phyloP scores from a whole-genome alignment of 2,888 invertebrate genomes.

The Synanthedon formicaeformis region DNA sequence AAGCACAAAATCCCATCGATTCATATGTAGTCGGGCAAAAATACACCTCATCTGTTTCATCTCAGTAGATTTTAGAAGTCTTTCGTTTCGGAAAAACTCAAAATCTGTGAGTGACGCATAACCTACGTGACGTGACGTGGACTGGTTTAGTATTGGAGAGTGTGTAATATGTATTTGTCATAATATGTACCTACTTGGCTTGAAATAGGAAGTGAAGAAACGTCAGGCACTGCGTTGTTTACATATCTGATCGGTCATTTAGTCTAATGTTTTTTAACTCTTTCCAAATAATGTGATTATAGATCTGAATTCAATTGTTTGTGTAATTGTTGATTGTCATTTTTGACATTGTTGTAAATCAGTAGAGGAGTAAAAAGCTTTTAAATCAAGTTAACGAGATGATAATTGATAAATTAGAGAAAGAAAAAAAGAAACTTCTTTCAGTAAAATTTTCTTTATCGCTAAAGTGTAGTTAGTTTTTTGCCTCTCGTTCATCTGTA shows the following conservation, averaged over 20 bases:
- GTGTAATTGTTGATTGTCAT: not conserved
- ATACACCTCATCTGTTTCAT: conserved; percentile 46
- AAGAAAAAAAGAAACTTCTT: not conserved
- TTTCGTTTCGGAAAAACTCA: conserved; percentile 62
- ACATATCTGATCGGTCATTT: conserved; percentile 49
- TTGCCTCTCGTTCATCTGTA: too few species aligned
- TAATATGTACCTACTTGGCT: not conserved
- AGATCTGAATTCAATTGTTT: conserved; percentile 39
- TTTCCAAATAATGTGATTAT: conserved; percentile 24
- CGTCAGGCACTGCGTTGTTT: conserved; percentile 9
- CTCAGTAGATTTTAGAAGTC: conserved; percentile 65
- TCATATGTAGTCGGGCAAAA: conserved; percentile 53
- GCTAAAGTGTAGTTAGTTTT: too few species aligned
- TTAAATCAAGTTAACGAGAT: not conserved
- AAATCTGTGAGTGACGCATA: conserved; percentile 41
- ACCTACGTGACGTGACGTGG: not conserved
- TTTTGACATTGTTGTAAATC: conserved; percentile 3
- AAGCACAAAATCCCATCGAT: conserved; percentile 70
- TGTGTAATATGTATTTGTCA: not conserved
- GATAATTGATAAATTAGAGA: not conserved
- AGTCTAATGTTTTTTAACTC: conserved; percentile 25
- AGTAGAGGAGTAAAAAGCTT: not conserved
- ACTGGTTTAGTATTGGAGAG: too few species aligned
- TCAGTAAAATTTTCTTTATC: too few species aligned
- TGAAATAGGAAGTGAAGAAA: not conserved